phyloP scores from a whole-genome alignment of 2,113 vertebrate genomes.

The Etheostoma spectabile region DNA sequence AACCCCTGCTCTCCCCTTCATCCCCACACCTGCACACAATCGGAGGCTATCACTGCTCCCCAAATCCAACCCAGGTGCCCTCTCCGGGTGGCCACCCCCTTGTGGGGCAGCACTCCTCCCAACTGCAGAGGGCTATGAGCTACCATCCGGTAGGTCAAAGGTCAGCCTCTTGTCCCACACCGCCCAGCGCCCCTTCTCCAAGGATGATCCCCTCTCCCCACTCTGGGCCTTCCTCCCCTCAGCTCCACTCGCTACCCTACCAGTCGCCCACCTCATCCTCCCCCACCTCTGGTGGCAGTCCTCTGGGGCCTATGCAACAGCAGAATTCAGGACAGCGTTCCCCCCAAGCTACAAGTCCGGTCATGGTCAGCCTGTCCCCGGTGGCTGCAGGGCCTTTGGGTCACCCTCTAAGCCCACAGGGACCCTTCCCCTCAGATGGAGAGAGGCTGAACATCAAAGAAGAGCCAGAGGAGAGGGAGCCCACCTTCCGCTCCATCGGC shows the following conservation, averaged over 20 bases:
- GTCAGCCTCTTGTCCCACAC: slow-evolving; percentile 88
- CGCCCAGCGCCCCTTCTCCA: slow-evolving; percentile 83
- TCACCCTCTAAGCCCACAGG: slow-evolving; percentile 87
- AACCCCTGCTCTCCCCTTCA: slow-evolving; percentile 81
- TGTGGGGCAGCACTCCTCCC: slow-evolving; percentile 86
- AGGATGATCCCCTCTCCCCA: slow-evolving; percentile 90
- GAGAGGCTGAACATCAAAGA: slow-evolving; percentile 91
- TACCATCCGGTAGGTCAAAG: slow-evolving; percentile 90
- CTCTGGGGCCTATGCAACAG: slow-evolving; percentile 82
- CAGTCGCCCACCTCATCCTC: slow-evolving; percentile 92
- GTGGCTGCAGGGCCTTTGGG: slow-evolving; percentile 82
- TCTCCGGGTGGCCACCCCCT: slow-evolving; percentile 84
- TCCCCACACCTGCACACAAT: slow-evolving; percentile 88
- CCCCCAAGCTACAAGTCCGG: slow-evolving; percentile 90
- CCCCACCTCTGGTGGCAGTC: slow-evolving; percentile 81
- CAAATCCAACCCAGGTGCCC: slow-evolving; percentile 85
- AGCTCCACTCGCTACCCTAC: slow-evolving; percentile 93
- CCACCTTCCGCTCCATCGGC: slow-evolving; percentile 94
- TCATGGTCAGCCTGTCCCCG: slow-evolving; percentile 83
- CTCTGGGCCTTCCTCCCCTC: slow-evolving; percentile 94
- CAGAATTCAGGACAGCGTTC: slow-evolving; percentile 89
- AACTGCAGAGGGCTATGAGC: slow-evolving; percentile 87
- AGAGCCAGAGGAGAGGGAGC: slow-evolving; percentile 93
- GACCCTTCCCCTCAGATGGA: slow-evolving; percentile 86
- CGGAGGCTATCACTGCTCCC: slow-evolving; percentile 88